phyloP scores from a whole-genome alignment of 92 coral and sea anemone genomes.

The Bergia puertoricense region DNA sequence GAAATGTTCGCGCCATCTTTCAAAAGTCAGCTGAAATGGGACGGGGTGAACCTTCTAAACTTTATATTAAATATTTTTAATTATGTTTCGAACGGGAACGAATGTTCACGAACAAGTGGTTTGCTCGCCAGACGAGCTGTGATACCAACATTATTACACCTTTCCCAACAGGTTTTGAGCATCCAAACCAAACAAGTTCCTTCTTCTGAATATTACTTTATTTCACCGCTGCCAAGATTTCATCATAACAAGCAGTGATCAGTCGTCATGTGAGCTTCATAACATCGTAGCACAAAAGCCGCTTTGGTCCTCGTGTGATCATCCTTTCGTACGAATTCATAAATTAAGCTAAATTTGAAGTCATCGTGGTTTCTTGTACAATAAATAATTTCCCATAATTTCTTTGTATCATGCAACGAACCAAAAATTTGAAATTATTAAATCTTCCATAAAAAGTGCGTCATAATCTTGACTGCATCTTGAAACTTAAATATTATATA shows the following conservation, averaged over 20 bases:
- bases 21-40: no score
- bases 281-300: background rate
- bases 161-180: background rate
- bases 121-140: no score
- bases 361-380: conserved; percentile 21
- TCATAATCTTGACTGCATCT: conserved; percentile 24
- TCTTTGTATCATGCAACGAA: conserved; percentile 30
- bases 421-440: conserved; percentile 40
- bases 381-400: conserved; percentile 41
- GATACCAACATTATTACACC: background rate
- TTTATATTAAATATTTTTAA: no score
- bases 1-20: no score
- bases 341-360: conserved; percentile 45
- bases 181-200: background rate
- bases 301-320: background rate
- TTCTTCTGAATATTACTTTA: background rate
- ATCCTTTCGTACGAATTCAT: conserved; percentile 34
- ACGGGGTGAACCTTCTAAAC: no score
- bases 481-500: conserved; percentile 70
- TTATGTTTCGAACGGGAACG: no score
- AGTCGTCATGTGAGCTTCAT: background rate
- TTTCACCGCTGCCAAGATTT: conserved; percentile 36
- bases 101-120: no score
- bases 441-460: conserved; percentile 39
- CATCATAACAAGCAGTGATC: conserved; percentile 14